These are phyloP conservation scores for Busseola fusca DNA, from an alignment of 2,888 invertebrate genomes.

Conservation along the genomic window DNA sequence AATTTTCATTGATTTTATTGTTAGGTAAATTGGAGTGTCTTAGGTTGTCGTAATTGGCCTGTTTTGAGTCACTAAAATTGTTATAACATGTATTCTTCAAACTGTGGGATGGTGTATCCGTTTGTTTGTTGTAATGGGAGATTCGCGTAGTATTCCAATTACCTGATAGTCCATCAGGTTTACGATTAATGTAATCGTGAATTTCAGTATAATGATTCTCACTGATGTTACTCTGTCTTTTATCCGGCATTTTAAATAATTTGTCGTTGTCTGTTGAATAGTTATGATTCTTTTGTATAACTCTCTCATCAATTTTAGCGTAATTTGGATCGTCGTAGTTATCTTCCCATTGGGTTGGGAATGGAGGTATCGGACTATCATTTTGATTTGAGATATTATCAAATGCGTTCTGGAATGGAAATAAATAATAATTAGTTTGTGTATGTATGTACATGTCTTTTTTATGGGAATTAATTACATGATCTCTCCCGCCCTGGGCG, in stretches of 20 bases:
- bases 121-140: not conserved
- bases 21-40: not conserved
- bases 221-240: constrained; percentile 26
- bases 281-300: constrained; percentile 11
- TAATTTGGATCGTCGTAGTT: constrained; percentile 15
- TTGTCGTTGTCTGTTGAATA: not conserved
- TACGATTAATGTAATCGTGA: constrained; percentile 13
- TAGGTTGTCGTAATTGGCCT: constrained; percentile 14
- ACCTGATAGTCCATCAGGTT: not conserved
- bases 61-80: not conserved
- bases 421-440: not conserved
- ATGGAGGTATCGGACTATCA: constrained; percentile 35
- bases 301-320: constrained; percentile 11
- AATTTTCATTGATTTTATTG: not conserved
- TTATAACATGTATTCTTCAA: not conserved
- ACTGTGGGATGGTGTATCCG: not conserved
- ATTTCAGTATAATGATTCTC: constrained; percentile 45
- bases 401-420: constrained; percentile 32
- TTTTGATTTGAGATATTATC: constrained; percentile 20
- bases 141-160: not conserved
- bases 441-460: too few species aligned
- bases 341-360: constrained; percentile 43
- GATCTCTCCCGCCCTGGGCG: too few species aligned
- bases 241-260: not conserved
- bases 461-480: too few species aligned